Evolutionary conservation across 2,888 invertebrate genomes (phyloP), one percentile per base, ranked within the genome.

Genomic region (Cepaea hortensis): DNA sequence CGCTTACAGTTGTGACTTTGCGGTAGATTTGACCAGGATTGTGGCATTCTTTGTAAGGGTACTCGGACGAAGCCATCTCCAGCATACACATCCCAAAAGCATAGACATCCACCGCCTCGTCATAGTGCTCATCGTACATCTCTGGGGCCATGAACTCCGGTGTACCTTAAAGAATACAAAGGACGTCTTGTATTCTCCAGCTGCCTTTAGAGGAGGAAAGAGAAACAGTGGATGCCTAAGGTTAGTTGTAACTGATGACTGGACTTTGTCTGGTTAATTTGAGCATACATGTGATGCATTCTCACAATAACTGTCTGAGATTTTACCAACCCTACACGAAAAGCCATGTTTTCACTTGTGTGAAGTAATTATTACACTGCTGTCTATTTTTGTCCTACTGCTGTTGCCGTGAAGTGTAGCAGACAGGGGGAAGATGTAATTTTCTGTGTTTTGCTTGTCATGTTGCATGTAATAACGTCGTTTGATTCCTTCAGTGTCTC

Each of bases 11-110:
- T 91, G 98, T 98, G 82, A 99, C 99, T 95, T 98, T 98, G 95
- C 98, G 98, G 95, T 99, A 99, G 91, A 99, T 99, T 95, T 99
- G 99, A 88, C 99, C 99, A 70, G 99, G 99, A 46, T 98, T 98
- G 89, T 97, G 97, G 95, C 99, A 99, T 95, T 99, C 99, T 90
- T 97, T 97, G 95, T 99, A 99, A 0, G 99, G 99, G 95, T 99
- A 99, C 95, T 99, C 99, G 75, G 98, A 98, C 81, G 99, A 99
- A 70, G 99, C 99, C 99, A 99, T 99, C 96, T 99, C 99, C 93
- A 99, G 95, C 98, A 99, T 98, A 95, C 99, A 99, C 99, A 99
- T 99, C 73, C 99, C 99, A 95, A 99, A 99, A 15, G 99, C 99
- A 95, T 99, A 99, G 87, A 99, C 98, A 94, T 99, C 99, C 23